Conservation (phyloP, 2,888 invertebrate genomes). For the Rotaria macrura region DNA sequence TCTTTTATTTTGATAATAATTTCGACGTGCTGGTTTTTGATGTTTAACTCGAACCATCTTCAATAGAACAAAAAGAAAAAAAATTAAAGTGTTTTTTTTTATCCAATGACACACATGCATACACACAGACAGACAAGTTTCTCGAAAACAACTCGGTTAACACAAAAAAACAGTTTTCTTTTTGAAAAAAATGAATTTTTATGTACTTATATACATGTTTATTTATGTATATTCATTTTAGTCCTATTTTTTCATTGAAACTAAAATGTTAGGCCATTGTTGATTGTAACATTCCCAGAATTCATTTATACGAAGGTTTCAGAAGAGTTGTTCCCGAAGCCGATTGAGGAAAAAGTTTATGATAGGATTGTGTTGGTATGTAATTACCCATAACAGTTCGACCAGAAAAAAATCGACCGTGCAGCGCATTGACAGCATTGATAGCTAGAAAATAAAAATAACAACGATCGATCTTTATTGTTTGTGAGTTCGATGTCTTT, state of each 20-base stretch:
- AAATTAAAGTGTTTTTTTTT: neutral
- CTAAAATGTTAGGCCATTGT: neutral
- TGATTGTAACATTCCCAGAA: neutral
- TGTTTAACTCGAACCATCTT: slow-evolving; percentile 51
- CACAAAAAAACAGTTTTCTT: neutral
- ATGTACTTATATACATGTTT: neutral
- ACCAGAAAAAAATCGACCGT: slow-evolving; percentile 31
- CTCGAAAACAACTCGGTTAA: no score
- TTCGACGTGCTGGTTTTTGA: neutral
- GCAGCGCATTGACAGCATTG: slow-evolving; percentile 22
- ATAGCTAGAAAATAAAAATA: slow-evolving; percentile 6
- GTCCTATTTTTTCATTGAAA: neutral
- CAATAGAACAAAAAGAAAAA: neutral
- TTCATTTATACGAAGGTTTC: neutral
- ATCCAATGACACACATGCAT: neutral
- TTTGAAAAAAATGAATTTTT: neutral
- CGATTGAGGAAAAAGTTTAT: slow-evolving; percentile 21
- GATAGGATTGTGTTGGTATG: slow-evolving; percentile 28
- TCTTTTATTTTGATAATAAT: neutral
- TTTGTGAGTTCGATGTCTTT: no score
- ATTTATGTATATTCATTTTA: neutral
- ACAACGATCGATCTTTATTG: no score
- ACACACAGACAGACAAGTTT: neutral
- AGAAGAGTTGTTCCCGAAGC: neutral
- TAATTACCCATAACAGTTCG: slow-evolving; percentile 25